Base-by-base conservation (phyloP, 2,113 vertebrate species). In the Vanacampus margaritifer region DNA sequence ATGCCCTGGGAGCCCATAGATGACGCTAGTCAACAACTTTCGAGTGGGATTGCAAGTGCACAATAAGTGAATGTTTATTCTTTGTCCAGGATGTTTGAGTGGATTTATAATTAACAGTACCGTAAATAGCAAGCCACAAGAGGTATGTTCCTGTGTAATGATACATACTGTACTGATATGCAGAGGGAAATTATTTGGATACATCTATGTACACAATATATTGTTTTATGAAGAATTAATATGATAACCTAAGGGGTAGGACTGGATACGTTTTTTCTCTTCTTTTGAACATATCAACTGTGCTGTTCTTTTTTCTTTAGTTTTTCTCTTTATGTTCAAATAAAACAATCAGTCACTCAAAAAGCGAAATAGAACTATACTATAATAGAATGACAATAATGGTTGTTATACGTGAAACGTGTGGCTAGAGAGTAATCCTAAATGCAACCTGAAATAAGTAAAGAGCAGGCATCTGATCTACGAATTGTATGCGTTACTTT, bases 1-100 rank as follows among this genome's bases (percentile, higher is more conserved):
- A 79, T 76, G 79, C 79, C 76, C 68, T 80, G 68, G 71, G 68
- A 79, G 57, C 50, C 60, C 75, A 61, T 70, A 69, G 77, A 74
- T 60, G 46, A 65, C 60, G 41, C 58, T 75, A 73, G 72, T 79
- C 64, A 78, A 69, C 72, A 65, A 70, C 56, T 61, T 35, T 2
- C 66, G 77, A 73, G 79, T 73, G 73, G 75, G 69, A 80, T 69
- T 69, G 5, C 43, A 78, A 7, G 8, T 16, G 63, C 51, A 79
- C 50, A 78, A 86, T 65, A 73, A 71, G 51, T 64, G 19, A 17
- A 45, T 63, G 51, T 48, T 57, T 53, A 69, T 16, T 53, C 61
- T 13, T n/a, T 62, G 68, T 78, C 61, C 21, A 64, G 58, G 14
- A 71, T 51, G 23, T 68, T 59, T 64, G 19, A 66, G 56, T 32